These are phyloP conservation scores for Artibeus lituratus DNA, from an alignment of 2,797 vertebrate species.

Conservation along the genomic window DNA sequence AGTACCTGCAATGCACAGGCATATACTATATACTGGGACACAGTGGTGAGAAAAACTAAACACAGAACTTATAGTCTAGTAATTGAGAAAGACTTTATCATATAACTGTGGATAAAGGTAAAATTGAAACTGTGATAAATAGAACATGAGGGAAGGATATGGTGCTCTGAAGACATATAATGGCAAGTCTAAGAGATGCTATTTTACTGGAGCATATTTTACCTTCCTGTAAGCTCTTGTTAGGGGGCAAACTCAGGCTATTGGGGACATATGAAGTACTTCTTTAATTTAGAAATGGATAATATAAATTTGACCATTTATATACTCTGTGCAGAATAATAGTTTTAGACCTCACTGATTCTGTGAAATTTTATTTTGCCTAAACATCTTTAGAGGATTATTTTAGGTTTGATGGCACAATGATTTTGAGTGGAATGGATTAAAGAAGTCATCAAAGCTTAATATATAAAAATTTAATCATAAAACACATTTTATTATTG, in stretches of 20 bases:
- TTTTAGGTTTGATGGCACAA: not conserved
- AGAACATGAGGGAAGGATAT: not conserved
- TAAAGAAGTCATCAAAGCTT: not conserved
- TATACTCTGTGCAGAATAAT: not conserved
- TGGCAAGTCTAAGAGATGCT: not conserved
- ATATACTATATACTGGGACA: not conserved
- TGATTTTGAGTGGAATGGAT: not conserved
- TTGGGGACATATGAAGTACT: not conserved
- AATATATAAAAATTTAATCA: not conserved
- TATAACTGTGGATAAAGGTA: not conserved
- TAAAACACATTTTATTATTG: not conserved
- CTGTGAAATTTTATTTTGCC: slow-evolving; percentile 11
- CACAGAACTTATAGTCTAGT: not conserved
- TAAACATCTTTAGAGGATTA: not conserved
- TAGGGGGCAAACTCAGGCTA: not conserved
- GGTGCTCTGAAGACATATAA: not conserved
- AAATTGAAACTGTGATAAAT: not conserved
- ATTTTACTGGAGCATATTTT: not conserved
- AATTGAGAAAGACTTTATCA: not conserved
- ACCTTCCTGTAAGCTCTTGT: not conserved
- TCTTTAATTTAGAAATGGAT: not conserved
- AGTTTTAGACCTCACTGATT: not conserved
- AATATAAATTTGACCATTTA: not conserved
- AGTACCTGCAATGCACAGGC: not conserved
- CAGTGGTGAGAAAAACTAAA: not conserved